phyloP scores from a whole-genome alignment of 2,888 invertebrate genomes.

The Thecophora atra region DNA sequence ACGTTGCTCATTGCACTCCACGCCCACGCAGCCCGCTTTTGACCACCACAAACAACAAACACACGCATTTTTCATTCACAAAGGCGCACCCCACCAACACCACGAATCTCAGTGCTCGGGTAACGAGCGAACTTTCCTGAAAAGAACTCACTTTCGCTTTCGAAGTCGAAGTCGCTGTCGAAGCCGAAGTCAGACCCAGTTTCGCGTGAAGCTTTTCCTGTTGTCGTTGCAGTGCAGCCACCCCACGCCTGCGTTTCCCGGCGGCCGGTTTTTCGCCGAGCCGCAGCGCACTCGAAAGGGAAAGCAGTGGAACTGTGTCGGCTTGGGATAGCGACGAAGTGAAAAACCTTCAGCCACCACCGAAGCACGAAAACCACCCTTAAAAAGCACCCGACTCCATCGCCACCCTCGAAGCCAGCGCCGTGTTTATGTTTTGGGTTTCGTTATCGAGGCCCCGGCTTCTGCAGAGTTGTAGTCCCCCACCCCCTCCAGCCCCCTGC shows the following conservation, averaged over 20 bases:
- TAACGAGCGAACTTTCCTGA: too few species aligned
- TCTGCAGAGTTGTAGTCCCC: neutral
- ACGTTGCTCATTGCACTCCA: too few species aligned
- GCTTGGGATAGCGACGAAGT: conserved; percentile 1
- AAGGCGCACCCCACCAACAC: too few species aligned
- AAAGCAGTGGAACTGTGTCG: neutral
- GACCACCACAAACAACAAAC: too few species aligned
- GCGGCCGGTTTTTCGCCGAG: neutral
- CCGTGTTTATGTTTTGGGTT: neutral
- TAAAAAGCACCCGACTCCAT: neutral
- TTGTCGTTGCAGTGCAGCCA: neutral
- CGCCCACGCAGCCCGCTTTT: too few species aligned
- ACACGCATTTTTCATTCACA: too few species aligned
- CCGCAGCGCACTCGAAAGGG: neutral
- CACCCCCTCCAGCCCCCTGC: neutral
- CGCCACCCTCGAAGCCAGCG: neutral
- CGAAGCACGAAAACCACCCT: neutral
- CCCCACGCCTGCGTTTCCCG: too few species aligned
- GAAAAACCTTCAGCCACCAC: neutral
- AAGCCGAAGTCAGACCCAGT: too few species aligned
- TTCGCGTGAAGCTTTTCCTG: neutral
- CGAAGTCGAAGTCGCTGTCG: too few species aligned
- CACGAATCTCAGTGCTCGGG: too few species aligned
- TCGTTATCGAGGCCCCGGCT: too few species aligned
- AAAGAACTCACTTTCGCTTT: too few species aligned